Percentiles rank a stretch among this genome's conserved stretches.
These are phyloP conservation scores for Mycogona germanica DNA, from an alignment of 2,888 invertebrate genomes.

Conservation along the genomic window DNA sequence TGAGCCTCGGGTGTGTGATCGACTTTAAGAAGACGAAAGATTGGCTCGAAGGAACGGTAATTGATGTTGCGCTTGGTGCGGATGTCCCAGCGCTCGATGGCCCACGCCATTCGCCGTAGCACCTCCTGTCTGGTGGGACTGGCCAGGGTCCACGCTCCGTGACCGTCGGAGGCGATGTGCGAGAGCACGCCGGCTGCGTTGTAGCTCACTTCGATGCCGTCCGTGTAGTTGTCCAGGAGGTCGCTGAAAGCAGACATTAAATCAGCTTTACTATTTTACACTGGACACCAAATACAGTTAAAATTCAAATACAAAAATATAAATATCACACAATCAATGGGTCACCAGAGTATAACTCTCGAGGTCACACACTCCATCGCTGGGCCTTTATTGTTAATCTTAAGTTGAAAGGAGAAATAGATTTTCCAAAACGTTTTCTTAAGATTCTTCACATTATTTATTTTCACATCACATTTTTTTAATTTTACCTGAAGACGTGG, in stretches of 20 bases:
- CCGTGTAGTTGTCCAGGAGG: slow-evolving; percentile 68
- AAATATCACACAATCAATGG: too few species aligned
- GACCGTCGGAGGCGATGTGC: slow-evolving; percentile 88
- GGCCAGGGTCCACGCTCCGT: slow-evolving; percentile 62
- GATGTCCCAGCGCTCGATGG: slow-evolving; percentile 81
- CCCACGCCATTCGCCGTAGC: slow-evolving; percentile 57
- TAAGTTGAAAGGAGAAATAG: too few species aligned
- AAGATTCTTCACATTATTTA: too few species aligned
- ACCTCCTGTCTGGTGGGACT: slow-evolving; percentile 58
- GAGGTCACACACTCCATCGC: too few species aligned
- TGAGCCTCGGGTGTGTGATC: slow-evolving; percentile 84
- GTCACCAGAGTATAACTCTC: too few species aligned
- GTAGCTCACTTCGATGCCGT: slow-evolving; percentile 94
- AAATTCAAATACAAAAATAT: too few species aligned
- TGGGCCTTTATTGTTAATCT: too few species aligned
- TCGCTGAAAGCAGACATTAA: slow-evolving; percentile 43
- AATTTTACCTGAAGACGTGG: slow-evolving; percentile 56
- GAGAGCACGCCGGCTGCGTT: slow-evolving; percentile 92
- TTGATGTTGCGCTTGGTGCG: slow-evolving; percentile 84
- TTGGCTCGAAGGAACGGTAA: slow-evolving; percentile 89
- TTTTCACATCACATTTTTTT: too few species aligned
- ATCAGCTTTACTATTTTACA: too few species aligned
- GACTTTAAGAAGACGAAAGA: slow-evolving; percentile 65
- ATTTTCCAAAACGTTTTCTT: too few species aligned
- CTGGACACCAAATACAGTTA: too few species aligned